A percentile compares a stretch with the other conserved stretches of the same genome.
phyloP scores from a whole-genome alignment of 2,113 vertebrate genomes.

The Geococcyx californianus region DNA sequence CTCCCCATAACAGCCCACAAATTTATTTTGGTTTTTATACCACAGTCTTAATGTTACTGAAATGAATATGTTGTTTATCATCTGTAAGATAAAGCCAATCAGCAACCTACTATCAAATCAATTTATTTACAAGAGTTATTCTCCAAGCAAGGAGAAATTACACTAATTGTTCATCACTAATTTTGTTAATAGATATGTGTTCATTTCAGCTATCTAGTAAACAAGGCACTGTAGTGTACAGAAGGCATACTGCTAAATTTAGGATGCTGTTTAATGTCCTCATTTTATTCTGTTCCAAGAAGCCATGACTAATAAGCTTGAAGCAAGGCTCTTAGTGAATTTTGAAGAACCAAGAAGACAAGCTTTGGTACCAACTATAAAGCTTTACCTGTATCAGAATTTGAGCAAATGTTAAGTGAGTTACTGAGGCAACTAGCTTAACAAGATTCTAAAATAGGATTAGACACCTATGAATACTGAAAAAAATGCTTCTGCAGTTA shows the following conservation, averaged over 20 bases:
- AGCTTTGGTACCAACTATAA: conserved; percentile 12
- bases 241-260: conserved; percentile 1
- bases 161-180: conserved; percentile 47
- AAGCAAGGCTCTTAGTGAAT: conserved; percentile 29
- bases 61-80: not conserved
- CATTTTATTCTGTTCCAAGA: conserved; percentile 41
- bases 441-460: conserved; percentile 16
- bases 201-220: conserved; percentile 51
- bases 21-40: not conserved
- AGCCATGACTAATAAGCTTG: conserved; percentile 50
- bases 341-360: conserved; percentile 10
- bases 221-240: conserved; percentile 43
- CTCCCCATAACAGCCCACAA: not conserved
- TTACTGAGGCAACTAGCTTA: conserved; percentile 36
- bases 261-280: conserved; percentile 18
- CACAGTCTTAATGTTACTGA: not conserved
- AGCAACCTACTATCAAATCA: conserved; percentile 1
- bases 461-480: conserved; percentile 21
- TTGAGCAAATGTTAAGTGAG: conserved; percentile 28
- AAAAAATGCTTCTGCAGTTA: conserved; percentile 25
- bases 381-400: conserved; percentile 23
- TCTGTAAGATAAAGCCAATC: conserved; percentile 25
- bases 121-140: conserved; percentile 44
- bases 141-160: conserved; percentile 44
- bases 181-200: conserved; percentile 47